Base-by-base conservation (phyloP, 2,888 invertebrate genomes). In the Hyalella azteca region DNA sequence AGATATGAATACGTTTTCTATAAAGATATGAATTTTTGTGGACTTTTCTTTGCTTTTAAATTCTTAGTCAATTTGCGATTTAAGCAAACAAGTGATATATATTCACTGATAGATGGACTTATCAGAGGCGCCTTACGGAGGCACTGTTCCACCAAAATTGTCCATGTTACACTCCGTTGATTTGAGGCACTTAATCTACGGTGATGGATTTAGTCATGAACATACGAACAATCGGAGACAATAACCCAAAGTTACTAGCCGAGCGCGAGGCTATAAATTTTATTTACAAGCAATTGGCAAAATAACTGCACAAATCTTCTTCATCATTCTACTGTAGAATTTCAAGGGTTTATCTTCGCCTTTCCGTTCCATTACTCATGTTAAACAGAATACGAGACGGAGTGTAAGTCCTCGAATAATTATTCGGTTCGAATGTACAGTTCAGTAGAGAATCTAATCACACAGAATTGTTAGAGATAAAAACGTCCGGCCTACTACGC, bases 101-200 rank as follows among this genome's bases (percentile, higher is more conserved):
- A n/a, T n/a, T n/a, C n/a, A n/a, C n/a, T 54, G 29, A 54, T 54
- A 54, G 29, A 54, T 54, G 54, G 29, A 54, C 26, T 54, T 54
- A 54, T 54, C 54, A 54, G 26, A 54, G 29, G 54, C 54, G 54
- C 29, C 26, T 22, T 54, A 54, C 11, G 54, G 26, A 13, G 29
- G 54, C n/a, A 54, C 29, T 54, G 29, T 54, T 11, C 54, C 26
- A 54, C 22, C 54, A 54, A 26, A 29, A 54, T 54, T 54, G 54
- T 22, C 54, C 54, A 54, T 54, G n/a, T n/a, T 54, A 29, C 29
- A 29, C 4, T 54, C 2, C 26, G 54, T 22, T 54, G 54, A 54
- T 54, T 22, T 54, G 54, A 54, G 26, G 22, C 54, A 22, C 22
- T 29, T 54, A 54, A 54, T 54, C 54, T 54, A 29, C 13, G 22